Conservation (phyloP, 1,140 invertebrate genomes). For the Drosophila sucinea region DNA sequence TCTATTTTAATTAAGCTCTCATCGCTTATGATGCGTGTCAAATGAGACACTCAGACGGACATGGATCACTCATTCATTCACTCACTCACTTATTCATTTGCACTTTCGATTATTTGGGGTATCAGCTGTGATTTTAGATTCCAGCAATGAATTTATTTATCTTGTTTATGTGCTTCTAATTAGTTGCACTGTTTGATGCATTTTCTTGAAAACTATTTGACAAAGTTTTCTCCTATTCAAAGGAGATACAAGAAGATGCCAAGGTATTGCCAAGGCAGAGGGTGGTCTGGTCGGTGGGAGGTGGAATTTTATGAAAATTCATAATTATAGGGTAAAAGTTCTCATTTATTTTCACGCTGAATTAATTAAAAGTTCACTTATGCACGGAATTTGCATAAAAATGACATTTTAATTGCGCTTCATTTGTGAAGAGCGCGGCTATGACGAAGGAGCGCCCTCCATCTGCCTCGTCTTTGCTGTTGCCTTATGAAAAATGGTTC, state of each 20-base stretch:
- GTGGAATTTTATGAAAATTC: slow-evolving; percentile 28
- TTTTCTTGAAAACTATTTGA: neutral
- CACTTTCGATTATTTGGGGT: slow-evolving; percentile 24
- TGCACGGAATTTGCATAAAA: slow-evolving; percentile 80
- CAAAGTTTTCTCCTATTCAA: neutral
- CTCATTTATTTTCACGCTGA: slow-evolving; percentile 78
- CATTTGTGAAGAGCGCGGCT: slow-evolving; percentile 64
- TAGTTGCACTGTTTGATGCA: neutral
- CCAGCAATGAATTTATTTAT: neutral
- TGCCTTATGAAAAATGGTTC: slow-evolving; percentile 59
- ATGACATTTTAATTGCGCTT: slow-evolving; percentile 81
- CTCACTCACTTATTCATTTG: neutral
- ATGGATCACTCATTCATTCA: slow-evolving; percentile 4
- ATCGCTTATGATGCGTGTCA: slow-evolving; percentile 22
- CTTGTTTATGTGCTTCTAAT: slow-evolving; percentile 33
- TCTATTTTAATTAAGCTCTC: slow-evolving; percentile 72
- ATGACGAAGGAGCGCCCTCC: slow-evolving; percentile 19
- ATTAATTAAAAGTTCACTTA: slow-evolving; percentile 82
- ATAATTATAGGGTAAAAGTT: slow-evolving; percentile 71
- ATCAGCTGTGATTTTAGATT: too few species aligned
- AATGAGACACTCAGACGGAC: slow-evolving; percentile 23
- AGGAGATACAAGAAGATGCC: slow-evolving; percentile 4
- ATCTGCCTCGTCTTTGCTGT: slow-evolving; percentile 18
- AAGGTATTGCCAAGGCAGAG: slow-evolving; percentile 23
- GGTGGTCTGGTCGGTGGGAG: neutral